phyloP scores from a whole-genome alignment of 2,888 invertebrate genomes.

The Apotomis capreana region DNA sequence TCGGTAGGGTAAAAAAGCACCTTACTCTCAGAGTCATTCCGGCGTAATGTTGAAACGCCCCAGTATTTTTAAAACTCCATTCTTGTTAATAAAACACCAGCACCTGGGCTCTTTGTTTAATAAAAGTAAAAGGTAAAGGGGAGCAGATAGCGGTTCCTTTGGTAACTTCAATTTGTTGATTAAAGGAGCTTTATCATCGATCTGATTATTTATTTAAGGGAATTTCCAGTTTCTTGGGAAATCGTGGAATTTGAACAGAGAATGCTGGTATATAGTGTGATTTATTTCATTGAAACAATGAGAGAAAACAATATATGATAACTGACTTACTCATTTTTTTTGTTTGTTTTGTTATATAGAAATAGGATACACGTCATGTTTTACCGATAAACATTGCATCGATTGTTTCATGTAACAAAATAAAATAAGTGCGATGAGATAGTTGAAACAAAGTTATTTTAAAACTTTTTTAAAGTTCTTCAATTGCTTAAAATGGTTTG shows the following conservation, averaged over 20 bases:
- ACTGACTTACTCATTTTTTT: no score
- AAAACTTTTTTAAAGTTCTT: no score
- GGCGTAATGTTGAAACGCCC: constrained; percentile 8
- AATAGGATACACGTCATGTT: no score
- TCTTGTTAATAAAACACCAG: not conserved
- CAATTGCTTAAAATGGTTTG: no score
- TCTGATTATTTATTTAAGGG: not conserved
- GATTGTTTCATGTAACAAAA: no score
- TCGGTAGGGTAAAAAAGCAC: no score
- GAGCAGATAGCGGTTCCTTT: constrained; percentile 3
- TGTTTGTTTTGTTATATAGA: no score
- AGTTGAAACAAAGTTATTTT: not conserved
- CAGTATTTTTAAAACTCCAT: constrained; percentile 11
- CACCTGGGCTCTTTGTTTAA: constrained; percentile 26
- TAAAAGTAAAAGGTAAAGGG: constrained; percentile 22
- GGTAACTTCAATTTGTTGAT: constrained; percentile 24
- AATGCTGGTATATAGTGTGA: no score
- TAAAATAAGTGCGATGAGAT: no score
- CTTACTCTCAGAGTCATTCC: not conserved
- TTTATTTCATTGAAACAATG: no score
- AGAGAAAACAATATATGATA: no score
- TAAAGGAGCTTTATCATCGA: constrained; percentile 9
- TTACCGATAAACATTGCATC: no score
- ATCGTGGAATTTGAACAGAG: not conserved
- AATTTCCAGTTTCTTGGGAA: not conserved